Conservation (phyloP, 1,140 invertebrate genomes). For the Drosophila nebulosa region DNA sequence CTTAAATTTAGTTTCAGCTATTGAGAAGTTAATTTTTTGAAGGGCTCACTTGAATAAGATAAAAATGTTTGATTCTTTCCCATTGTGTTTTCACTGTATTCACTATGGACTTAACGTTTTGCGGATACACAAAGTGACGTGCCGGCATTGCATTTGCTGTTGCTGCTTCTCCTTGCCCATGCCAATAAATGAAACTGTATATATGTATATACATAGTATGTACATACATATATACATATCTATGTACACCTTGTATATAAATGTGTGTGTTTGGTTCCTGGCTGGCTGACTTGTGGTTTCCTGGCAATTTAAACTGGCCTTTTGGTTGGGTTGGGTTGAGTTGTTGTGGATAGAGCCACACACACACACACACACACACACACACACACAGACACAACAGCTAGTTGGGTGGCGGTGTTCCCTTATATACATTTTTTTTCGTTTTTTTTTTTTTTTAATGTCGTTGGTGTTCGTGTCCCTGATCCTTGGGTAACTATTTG, state of each 20-base stretch:
- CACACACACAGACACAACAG: too few species aligned
- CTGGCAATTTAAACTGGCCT: neutral
- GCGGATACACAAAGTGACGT: neutral
- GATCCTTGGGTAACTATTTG: constrained; percentile 6
- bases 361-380: too few species aligned
- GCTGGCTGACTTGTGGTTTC: neutral
- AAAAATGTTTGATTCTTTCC: too few species aligned
- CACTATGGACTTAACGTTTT: neutral
- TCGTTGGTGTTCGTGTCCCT: neutral
- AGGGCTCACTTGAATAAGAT: too few species aligned
- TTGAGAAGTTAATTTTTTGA: too few species aligned
- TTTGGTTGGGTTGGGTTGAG: too few species aligned
- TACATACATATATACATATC: neutral
- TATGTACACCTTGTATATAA: neutral
- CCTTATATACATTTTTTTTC: neutral
- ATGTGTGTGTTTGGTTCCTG: neutral
- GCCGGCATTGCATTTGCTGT: neutral
- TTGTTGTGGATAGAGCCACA: too few species aligned
- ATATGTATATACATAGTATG: neutral
- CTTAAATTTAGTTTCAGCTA: too few species aligned
- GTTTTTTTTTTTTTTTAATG: neutral
- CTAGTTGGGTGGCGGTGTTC: too few species aligned
- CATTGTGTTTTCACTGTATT: neutral
- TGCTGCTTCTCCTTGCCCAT: neutral
- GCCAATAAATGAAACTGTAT: neutral